A percentile compares a stretch with the other conserved stretches of the same genome.
These are phyloP conservation scores for Periphyllus acericola DNA, from an alignment of 2,888 invertebrate species.

Conservation along the genomic window DNA sequence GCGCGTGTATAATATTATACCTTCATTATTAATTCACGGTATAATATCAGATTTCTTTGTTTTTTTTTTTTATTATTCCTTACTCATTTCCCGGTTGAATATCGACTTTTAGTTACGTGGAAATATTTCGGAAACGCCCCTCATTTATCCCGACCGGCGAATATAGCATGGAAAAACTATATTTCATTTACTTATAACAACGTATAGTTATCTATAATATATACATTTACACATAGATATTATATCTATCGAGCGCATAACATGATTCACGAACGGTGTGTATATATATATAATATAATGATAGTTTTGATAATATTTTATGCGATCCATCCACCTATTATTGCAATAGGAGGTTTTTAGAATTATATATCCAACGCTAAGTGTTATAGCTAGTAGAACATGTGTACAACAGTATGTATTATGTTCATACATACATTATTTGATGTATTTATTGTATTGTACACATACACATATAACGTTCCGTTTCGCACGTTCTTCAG, in stretches of 20 bases:
- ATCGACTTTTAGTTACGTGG: neutral
- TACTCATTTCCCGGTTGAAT: neutral
- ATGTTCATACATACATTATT: too few species aligned
- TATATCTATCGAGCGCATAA: neutral
- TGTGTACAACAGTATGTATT: too few species aligned
- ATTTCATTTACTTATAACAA: neutral
- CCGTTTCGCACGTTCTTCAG: neutral
- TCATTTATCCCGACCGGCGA: neutral
- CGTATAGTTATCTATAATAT: neutral
- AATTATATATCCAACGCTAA: too few species aligned
- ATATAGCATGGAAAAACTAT: neutral
- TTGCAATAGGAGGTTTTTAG: too few species aligned
- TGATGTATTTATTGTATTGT: too few species aligned
- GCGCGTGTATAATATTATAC: slow-evolving; percentile 22
- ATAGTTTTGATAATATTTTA: too few species aligned
- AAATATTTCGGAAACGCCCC: slow-evolving; percentile 9
- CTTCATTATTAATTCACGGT: slow-evolving; percentile 59
- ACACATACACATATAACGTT: too few species aligned
- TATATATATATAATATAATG: too few species aligned
- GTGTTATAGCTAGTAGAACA: too few species aligned
- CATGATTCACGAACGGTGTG: neutral
- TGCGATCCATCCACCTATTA: too few species aligned
- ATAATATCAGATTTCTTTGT: slow-evolving; percentile 45
- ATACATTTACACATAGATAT: too few species aligned
- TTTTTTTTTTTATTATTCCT: slow-evolving; percentile 6